Base-by-base conservation (phyloP, 2,113 vertebrate genomes). In the Pomatostomus ruficeps region DNA sequence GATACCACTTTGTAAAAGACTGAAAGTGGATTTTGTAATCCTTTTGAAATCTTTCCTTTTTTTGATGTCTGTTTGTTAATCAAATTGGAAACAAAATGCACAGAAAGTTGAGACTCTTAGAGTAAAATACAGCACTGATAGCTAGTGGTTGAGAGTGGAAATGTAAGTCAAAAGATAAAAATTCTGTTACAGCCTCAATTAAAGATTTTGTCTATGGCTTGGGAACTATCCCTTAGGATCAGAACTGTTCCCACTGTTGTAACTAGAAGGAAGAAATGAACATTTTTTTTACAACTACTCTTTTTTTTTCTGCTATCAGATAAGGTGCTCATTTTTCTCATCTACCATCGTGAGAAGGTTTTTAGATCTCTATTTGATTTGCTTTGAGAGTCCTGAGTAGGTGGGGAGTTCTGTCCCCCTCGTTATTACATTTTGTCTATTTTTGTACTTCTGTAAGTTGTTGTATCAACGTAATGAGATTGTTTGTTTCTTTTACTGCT, bases 11-110 rank as follows among this genome's bases (percentile, higher is more conserved):
- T 82, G 71, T 94, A 79, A 68, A 29, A 70, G 22, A 42, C 40
- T 51, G 38, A 74, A 88, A 93, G 62, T 61, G 42, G 65, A 75
- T 94, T 95, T 90, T 88, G 65, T 81, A 86, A 95, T 93, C 57
- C 83, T 75, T 88, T 89, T 89, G 70, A 92, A 94, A 95, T 78
- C 5, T 66, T 91, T 74, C 25, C 3, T 29, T 67, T 74, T 93
- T 89, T 55, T 91, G 21, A 85, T 80, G 42, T 66, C 63, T 75
- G 45, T 92, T 70, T 92, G 38, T 84, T 87, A 87, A 87, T 70
- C 28, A 89, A 72, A 73, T 76, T 82, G 36, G 75, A 91, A 92
- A 97, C n/a, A 93, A 93, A 92, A 68, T 45, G 43, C 29, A 81
- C 43, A 65, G 84, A 36, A 91, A 21, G 3, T 45, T 66, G 46